Conservation (phyloP, 2,797 vertebrate species). For the Acipenser oxyrinchus region DNA sequence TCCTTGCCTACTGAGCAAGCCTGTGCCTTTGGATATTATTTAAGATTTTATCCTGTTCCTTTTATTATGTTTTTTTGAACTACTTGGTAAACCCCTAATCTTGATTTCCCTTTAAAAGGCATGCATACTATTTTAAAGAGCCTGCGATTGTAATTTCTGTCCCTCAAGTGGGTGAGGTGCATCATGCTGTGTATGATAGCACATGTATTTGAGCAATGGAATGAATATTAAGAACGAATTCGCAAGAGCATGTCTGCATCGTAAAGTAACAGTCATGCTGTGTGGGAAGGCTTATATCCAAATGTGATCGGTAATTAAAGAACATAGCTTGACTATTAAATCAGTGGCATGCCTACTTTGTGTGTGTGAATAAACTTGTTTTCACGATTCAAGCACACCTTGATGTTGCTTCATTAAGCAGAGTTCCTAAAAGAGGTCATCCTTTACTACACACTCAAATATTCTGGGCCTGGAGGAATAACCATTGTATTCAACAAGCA, state of each 20-base stretch:
- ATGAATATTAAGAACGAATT: background rate
- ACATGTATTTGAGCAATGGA: background rate
- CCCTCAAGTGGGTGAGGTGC: too few relatives aligned
- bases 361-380: background rate
- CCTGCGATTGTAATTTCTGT: background rate
- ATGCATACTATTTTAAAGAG: background rate
- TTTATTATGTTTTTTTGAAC: background rate
- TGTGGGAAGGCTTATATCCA: constrained; percentile 5
- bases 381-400: background rate
- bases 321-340: background rate
- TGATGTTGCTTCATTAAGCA: background rate
- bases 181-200: background rate
- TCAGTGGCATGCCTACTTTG: background rate
- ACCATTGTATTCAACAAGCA: too few relatives aligned
- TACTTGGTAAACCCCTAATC: background rate
- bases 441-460: too few relatives aligned
- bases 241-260: background rate
- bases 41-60: too few relatives aligned
- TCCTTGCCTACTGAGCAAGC: too few relatives aligned
- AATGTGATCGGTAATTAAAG: background rate
- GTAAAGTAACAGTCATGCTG: constrained; percentile 2
- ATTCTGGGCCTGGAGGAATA: too few relatives aligned
- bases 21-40: too few relatives aligned
- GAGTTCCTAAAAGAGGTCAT: too few relatives aligned
- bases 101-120: background rate